Evolutionary conservation across 2,113 vertebrate genomes (phyloP), one percentile per base, ranked within the genome.

Genomic region (Epinephelus lanceolatus): DNA sequence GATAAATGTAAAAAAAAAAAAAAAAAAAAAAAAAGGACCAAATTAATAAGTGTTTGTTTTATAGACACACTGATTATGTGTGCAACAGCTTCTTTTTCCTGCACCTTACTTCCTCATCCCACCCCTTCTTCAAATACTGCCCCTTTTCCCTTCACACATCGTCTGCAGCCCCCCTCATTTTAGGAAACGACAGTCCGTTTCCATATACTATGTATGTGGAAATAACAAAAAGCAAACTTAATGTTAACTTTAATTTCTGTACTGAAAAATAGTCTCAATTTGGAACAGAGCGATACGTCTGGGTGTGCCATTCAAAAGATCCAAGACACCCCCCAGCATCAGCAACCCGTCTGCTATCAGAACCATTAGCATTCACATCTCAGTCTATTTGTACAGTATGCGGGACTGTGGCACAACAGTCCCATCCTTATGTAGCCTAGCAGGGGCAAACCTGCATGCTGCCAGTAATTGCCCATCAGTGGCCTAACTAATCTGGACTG

Each of bases 401-500:
- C 40, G 19, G 37, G 56, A 59, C 30, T 56, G 21, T 37, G 42
- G 3, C 57, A 27, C 30, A 68, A 45, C 61, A n/a, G 40, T 42
- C 78, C 49, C 51, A 55, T 68, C 61, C 68, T 68, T 12, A 27
- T 76, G 68, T 51, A 53, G 52, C 71, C 52, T 33, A 59, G 62
- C 40, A 18, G 33, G 75, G 56, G 23, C 53, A 56, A 71, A 79
- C 83, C 68, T 70, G 33, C 59, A 45, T 2, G 37, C n/a, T 67
- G 69, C 82, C 60, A 62, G 66, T 81, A 77, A 84, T 87, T 69
- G 83, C 71, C 71, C 65, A 56, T 82, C 76, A 81, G 56, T 61
- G 45, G 71, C 65, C 56, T 59, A n/a, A 76, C 68, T 71, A 79
- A 81, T 86, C 71, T 81, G 74, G 73, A 85, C 69, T 76, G 71